Base-by-base conservation (phyloP, 2,888 invertebrate genomes). In the Pachliopta kotzebuea region DNA sequence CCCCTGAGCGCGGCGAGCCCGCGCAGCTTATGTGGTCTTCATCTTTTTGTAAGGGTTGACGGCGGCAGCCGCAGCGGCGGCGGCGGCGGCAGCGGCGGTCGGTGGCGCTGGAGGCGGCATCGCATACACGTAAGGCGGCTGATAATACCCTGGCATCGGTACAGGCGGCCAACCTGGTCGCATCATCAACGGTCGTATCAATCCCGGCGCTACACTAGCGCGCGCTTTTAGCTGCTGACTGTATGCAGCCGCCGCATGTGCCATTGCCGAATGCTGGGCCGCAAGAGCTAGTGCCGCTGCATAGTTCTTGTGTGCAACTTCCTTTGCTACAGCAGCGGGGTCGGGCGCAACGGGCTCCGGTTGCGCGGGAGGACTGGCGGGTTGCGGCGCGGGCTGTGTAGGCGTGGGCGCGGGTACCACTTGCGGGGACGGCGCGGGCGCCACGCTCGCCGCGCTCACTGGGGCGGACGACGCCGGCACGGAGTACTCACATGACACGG, bases 401-500 rank as follows among this genome's bases (percentile, higher is more conserved):
- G 74, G 76, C 69, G 74, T 74, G 71, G 78, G 81, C 74, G 79
- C 78, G 76, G 75, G 74, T 71, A 75, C 69, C 50, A 67, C 71
- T 70, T 70, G 72, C 61, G 68, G 68, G 71, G 75, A 73, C 70
- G 76, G 76, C 69, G 81, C 71, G 72, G 71, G 75, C 72, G 72
- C 72, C 65, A 75, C 74, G 64, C 81, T 76, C 72, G 77, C 78
- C 81, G 85, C 88, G 80, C 88, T 84, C 84, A 94, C 93, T 89
- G 94, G 94, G 92, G 92, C 91, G 81, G 92, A 90, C 85, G 94
- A 91, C 80, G 94, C 93, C 90, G 94, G 94, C 93, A 93, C 94
- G 93, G 94, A 94, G 96, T 96, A 97, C 98, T 98, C 98, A 98
- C 98, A 98, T 96, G 98, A 97, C 94, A 98, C 97, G 95, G 98